Percentiles rank a stretch among this genome's conserved stretches.
Evolutionary conservation across 2,113 vertebrate species (phyloP).

Genomic region (Hippoglossus stenolepis): DNA sequence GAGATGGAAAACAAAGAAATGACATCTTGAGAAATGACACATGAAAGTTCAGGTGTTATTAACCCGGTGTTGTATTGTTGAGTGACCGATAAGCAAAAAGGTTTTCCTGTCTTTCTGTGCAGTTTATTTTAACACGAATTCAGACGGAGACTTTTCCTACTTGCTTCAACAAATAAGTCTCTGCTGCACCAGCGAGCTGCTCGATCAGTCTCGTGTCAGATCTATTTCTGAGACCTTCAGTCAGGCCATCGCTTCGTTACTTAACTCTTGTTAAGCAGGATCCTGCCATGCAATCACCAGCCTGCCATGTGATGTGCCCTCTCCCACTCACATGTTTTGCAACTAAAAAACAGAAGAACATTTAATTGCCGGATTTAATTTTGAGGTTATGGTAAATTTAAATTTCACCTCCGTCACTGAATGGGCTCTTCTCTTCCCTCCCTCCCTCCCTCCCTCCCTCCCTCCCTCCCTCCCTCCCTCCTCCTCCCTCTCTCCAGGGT

Average conservation of each 20-base stretch:
- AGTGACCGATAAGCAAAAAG: too few relatives aligned
- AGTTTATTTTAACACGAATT: too few relatives aligned
- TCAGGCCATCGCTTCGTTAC: not conserved
- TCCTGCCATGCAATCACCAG: conserved; percentile 23
- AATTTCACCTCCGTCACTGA: not conserved
- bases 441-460: not conserved
- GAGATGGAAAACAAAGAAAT: too few relatives aligned
- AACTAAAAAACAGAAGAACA: conserved; percentile 24
- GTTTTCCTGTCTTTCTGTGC: not conserved
- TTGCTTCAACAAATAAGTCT: not conserved
- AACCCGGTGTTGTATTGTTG: too few relatives aligned
- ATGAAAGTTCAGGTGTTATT: too few relatives aligned
- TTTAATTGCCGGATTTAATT: conserved; percentile 24
- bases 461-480: not conserved
- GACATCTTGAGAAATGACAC: too few relatives aligned
- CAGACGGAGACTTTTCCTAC: too few relatives aligned
- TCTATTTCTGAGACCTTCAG: too few relatives aligned
- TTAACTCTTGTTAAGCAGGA: not conserved
- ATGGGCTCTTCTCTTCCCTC: not conserved
- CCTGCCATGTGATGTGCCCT: conserved; percentile 34
- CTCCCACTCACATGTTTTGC: conserved; percentile 10
- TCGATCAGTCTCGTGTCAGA: too few relatives aligned
- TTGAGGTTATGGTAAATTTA: not conserved
- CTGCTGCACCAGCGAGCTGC: not conserved
- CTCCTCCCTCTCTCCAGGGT: conserved; percentile 79